A percentile compares a stretch with the other conserved stretches of the same genome.
phyloP scores from a whole-genome alignment of 2,888 invertebrate genomes.

The Acrobeloides nanus region DNA sequence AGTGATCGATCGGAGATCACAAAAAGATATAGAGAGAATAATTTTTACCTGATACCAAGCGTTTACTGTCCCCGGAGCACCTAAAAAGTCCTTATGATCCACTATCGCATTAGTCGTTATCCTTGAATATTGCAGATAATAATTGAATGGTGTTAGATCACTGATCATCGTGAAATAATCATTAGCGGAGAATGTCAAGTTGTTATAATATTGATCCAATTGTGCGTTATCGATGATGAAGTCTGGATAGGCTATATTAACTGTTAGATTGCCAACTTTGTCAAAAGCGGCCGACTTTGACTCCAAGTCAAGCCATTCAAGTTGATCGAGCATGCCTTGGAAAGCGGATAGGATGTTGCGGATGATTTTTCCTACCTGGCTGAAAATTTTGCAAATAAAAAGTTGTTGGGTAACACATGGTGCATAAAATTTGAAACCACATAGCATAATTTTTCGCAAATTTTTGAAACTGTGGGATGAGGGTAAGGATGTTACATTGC shows the following conservation, averaged over 20 bases:
- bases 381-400: too few relatives aligned
- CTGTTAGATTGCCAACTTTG: constrained; percentile 42
- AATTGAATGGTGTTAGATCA: too few relatives aligned
- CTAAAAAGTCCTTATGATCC: constrained; percentile 11
- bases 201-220: constrained; percentile 29
- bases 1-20: too few relatives aligned
- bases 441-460: too few relatives aligned
- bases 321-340: constrained; percentile 22
- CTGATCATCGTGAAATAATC: constrained; percentile 30
- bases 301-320: constrained; percentile 36
- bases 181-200: constrained; percentile 18
- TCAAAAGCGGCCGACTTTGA: constrained; percentile 39
- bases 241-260: constrained; percentile 45
- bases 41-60: constrained; percentile 22
- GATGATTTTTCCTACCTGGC: constrained; percentile 3
- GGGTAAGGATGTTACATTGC: too few relatives aligned
- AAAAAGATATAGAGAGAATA: too few relatives aligned
- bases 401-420: too few relatives aligned
- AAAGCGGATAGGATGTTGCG: not conserved
- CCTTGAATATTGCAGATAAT: too few relatives aligned
- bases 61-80: constrained; percentile 10
- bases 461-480: too few relatives aligned
- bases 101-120: too few relatives aligned
- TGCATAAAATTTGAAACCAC: too few relatives aligned
- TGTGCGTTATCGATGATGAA: constrained; percentile 31